Evolutionary conservation across 2,888 invertebrate genomes (phyloP).

Genomic region (Empis livida): DNA sequence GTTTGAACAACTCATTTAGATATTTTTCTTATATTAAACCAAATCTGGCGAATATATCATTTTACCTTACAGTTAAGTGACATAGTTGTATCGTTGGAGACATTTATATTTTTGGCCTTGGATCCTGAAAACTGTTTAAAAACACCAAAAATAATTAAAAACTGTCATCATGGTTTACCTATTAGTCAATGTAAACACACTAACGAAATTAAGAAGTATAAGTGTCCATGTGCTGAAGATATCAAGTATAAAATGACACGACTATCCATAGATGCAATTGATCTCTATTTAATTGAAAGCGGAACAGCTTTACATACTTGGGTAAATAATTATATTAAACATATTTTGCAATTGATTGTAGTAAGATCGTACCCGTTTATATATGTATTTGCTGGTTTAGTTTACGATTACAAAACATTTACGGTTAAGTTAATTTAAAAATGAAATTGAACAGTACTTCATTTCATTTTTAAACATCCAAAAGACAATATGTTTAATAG

Average conservation of each 20-base stretch:
- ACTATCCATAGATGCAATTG: conserved; percentile 75
- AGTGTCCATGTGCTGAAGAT: conserved; percentile 66
- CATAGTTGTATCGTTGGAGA: conserved; percentile 68
- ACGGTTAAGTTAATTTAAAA: too few species aligned
- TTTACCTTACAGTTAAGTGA: conserved; percentile 51
- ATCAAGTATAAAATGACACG: conserved; percentile 91
- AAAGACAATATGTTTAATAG: too few species aligned
- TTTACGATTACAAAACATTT: too few species aligned
- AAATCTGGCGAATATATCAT: not conserved
- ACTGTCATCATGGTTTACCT: conserved; percentile 67
- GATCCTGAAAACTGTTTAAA: conserved; percentile 84
- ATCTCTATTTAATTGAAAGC: conserved; percentile 80
- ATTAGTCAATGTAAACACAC: conserved; percentile 57
- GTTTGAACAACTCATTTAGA: not conserved
- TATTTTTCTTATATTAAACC: not conserved
- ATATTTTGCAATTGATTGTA: too few species aligned
- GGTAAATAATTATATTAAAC: conserved; percentile 34
- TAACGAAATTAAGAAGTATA: conserved; percentile 54
- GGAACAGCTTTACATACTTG: conserved; percentile 79
- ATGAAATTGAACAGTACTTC: too few species aligned
- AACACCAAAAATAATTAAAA: conserved; percentile 63
- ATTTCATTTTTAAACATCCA: too few species aligned
- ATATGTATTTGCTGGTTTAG: too few species aligned
- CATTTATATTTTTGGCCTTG: conserved; percentile 68
- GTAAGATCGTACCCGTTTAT: too few species aligned